These are phyloP conservation scores for Rhynchotus rufescens DNA, from an alignment of 2,797 vertebrate species.

Conservation along the genomic window DNA sequence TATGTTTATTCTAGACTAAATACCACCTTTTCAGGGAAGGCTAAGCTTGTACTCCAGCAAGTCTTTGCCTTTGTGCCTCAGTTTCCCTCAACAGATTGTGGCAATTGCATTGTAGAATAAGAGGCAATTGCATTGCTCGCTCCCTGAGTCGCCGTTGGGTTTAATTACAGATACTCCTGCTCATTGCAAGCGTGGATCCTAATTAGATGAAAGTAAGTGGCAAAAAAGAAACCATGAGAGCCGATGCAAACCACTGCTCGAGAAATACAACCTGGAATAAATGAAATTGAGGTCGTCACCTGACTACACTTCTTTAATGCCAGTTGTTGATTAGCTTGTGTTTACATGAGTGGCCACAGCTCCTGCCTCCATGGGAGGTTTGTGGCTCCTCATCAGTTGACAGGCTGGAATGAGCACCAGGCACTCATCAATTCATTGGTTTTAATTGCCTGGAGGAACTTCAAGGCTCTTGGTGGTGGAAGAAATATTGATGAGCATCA, in stretches of 20 bases:
- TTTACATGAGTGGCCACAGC: conserved; percentile 54
- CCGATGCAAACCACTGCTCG: background rate
- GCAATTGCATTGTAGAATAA: background rate
- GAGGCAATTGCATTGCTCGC: background rate
- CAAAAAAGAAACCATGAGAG: conserved; percentile 15
- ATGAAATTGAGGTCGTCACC: conserved; percentile 72
- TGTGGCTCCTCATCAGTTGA: background rate
- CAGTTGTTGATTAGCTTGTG: conserved; percentile 66
- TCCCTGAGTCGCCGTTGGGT: rapidly evolving
- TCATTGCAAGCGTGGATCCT: conserved; percentile 22
- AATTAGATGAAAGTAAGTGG: conserved; percentile 69
- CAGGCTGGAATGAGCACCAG: background rate
- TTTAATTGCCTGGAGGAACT: background rate
- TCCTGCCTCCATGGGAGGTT: conserved; percentile 44
- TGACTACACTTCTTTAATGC: conserved; percentile 35
- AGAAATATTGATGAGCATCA: background rate
- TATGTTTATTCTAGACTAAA: background rate
- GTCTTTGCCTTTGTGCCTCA: background rate
- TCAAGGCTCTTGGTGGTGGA: background rate
- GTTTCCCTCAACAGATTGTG: background rate
- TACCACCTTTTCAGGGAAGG: background rate
- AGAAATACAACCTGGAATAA: conserved; percentile 65
- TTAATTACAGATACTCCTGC: conserved; percentile 61
- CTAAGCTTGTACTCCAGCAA: background rate
- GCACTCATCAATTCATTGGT: background rate